phyloP scores from a whole-genome alignment of 2,113 vertebrate genomes.

The Gymnogyps californianus region DNA sequence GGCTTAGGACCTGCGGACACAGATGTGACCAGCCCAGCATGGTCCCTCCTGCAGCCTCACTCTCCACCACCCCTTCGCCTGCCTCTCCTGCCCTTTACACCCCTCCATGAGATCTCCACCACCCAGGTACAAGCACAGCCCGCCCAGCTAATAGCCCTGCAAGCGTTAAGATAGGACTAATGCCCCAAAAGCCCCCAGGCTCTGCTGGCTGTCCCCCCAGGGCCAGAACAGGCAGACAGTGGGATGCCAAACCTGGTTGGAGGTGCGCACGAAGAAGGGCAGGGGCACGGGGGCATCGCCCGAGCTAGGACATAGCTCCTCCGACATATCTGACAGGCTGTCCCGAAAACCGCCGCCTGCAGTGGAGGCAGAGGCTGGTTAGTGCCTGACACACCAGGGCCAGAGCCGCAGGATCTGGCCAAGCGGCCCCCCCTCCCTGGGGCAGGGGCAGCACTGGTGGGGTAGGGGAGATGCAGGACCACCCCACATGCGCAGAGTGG shows the following conservation, averaged over 20 bases:
- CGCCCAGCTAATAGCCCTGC: background rate
- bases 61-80: background rate
- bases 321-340: slow-evolving; percentile 92
- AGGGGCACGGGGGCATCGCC: slow-evolving; percentile 86
- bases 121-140: background rate
- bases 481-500: background rate
- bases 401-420: background rate
- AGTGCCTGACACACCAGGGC: background rate
- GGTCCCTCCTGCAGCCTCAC: background rate
- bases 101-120: background rate
- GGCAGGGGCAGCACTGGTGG: background rate
- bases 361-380: background rate
- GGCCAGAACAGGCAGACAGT: background rate
- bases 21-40: background rate
- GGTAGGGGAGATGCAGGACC: background rate
- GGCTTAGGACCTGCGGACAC: background rate
- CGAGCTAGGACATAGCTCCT: slow-evolving; percentile 95
- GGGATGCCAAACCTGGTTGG: slow-evolving; percentile 84
- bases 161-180: background rate
- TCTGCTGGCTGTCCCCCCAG: background rate
- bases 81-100: background rate
- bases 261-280: slow-evolving; percentile 90
- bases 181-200: background rate
- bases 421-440: background rate
- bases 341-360: slow-evolving; percentile 94